These are phyloP conservation scores for Andricus quercusramuli DNA, from an alignment of 2,888 invertebrate species.

Conservation along the genomic window DNA sequence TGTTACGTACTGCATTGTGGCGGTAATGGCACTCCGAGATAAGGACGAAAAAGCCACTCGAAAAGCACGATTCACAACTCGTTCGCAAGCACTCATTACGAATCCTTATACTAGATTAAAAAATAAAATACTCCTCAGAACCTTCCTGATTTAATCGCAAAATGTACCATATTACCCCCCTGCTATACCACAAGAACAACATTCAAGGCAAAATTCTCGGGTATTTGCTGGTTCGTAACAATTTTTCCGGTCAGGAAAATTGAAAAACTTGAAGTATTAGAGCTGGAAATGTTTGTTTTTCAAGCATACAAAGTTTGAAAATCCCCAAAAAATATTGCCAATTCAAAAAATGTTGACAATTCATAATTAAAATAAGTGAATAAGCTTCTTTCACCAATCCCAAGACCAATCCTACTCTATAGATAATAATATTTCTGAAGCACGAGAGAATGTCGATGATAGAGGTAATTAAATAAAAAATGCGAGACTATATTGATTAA, in stretches of 20 bases:
- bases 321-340: too few species aligned
- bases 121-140: slow-evolving; percentile 9
- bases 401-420: background rate
- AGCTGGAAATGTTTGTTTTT: too few species aligned
- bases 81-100: slow-evolving; percentile 20
- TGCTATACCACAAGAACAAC: too few species aligned
- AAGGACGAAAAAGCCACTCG: slow-evolving; percentile 34
- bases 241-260: too few species aligned
- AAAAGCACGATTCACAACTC: slow-evolving; percentile 35
- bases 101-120: slow-evolving; percentile 15
- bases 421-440: background rate
- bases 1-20: slow-evolving; percentile 39
- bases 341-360: too few species aligned
- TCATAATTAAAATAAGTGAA: too few species aligned
- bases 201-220: too few species aligned
- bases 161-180: background rate
- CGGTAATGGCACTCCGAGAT: slow-evolving; percentile 28
- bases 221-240: too few species aligned
- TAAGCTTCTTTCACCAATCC: background rate
- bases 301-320: too few species aligned
- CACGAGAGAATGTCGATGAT: background rate
- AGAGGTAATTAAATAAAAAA: slow-evolving; percentile 13
- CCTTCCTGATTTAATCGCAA: background rate
- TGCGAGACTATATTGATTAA: slow-evolving; percentile 21
- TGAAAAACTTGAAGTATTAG: too few species aligned